phyloP scores from a whole-genome alignment of 2,797 vertebrate species.

The Phataginus tricuspis region DNA sequence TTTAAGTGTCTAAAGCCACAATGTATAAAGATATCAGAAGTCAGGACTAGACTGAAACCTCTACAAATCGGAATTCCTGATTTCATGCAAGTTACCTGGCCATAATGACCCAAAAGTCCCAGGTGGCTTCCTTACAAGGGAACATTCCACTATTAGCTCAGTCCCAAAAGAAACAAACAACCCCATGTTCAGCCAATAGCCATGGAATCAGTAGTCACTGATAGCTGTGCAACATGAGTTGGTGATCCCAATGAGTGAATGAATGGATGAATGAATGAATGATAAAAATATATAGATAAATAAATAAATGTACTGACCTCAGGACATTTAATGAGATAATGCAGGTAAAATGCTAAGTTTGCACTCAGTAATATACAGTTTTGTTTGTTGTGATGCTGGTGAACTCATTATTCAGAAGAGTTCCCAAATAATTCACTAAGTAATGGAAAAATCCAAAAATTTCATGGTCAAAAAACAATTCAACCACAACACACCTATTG shows the following conservation, averaged over 20 bases:
- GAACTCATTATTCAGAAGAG: not conserved
- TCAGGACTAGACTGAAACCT: not conserved
- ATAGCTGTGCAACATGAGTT: not conserved
- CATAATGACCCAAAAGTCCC: not conserved
- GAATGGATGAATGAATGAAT: not conserved
- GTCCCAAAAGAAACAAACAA: not conserved
- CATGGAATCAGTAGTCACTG: not conserved
- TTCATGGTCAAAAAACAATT: not conserved
- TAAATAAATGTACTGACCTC: not conserved
- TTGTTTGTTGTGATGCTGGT: not conserved
- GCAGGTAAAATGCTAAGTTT: not conserved
- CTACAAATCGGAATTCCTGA: conserved; percentile 5
- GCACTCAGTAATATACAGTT: not conserved
- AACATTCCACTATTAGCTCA: not conserved
- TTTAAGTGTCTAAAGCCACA: not conserved
- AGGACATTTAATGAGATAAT: no score
- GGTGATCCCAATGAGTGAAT: not conserved
- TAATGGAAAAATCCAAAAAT: not conserved
- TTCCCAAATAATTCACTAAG: not conserved
- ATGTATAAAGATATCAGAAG: not conserved
- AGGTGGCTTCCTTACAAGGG: not conserved
- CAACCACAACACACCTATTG: not conserved
- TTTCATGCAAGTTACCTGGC: conserved; percentile 5
- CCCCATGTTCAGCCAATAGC: not conserved
- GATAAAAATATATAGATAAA: not conserved